These are phyloP conservation scores for Apus apus DNA, from an alignment of 2,113 vertebrate species.

Conservation along the genomic window DNA sequence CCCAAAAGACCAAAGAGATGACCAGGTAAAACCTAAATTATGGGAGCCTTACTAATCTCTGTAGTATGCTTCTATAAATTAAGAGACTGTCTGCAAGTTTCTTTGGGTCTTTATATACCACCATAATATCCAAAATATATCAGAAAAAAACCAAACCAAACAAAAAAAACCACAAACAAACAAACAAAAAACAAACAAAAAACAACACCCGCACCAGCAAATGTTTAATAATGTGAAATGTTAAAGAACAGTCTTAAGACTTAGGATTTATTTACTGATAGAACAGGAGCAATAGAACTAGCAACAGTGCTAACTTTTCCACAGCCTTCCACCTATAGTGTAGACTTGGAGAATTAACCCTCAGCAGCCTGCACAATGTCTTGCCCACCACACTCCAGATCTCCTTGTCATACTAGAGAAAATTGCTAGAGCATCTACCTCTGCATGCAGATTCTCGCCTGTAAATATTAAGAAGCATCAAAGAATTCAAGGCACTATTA, in stretches of 20 bases:
- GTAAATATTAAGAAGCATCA: neutral
- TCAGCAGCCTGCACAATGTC: neutral
- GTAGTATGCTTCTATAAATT: neutral
- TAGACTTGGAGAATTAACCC: neutral
- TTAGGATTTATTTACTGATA: neutral
- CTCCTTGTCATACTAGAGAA: neutral
- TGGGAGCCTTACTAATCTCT: neutral
- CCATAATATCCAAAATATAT: neutral
- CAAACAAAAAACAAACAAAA: too few species aligned
- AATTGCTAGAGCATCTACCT: neutral
- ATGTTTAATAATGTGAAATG: neutral
- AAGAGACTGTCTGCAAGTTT: neutral
- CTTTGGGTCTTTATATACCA: neutral
- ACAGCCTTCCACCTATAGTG: neutral
- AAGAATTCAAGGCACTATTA: neutral
- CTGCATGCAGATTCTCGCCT: neutral
- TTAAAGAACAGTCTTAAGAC: neutral
- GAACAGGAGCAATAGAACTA: neutral
- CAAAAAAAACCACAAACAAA: too few species aligned
- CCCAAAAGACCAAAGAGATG: neutral
- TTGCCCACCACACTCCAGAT: neutral
- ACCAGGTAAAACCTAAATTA: neutral
- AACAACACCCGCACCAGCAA: neutral
- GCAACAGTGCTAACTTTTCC: neutral
- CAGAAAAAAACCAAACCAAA: neutral